Evolutionary conservation across 1,140 invertebrate species (phyloP).

Genomic region (Ceratina japonica): DNA sequence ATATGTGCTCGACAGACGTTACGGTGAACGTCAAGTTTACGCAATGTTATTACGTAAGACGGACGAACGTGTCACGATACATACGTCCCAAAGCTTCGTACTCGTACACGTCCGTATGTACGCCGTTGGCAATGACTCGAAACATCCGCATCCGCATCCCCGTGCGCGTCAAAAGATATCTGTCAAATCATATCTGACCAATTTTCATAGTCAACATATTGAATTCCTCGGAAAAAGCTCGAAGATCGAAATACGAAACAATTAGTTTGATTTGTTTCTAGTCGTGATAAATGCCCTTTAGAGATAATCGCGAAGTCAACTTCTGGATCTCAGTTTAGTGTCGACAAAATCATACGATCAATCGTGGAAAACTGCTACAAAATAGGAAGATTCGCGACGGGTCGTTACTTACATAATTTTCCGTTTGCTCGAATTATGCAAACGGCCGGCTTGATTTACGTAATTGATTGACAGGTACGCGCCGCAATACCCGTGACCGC

Average conservation of each 20-base stretch:
- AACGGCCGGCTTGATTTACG: slow-evolving; percentile 4
- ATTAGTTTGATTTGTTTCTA: too few species aligned
- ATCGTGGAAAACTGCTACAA: neutral
- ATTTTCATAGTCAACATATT: neutral
- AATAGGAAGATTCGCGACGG: neutral
- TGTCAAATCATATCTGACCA: too few species aligned
- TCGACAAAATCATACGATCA: too few species aligned
- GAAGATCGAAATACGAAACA: too few species aligned
- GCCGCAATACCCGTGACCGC: neutral
- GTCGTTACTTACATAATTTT: slow-evolving; percentile 10
- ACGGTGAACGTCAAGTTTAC: slow-evolving; percentile 63
- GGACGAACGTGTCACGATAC: slow-evolving; percentile 55
- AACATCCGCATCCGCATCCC: slow-evolving; percentile 33
- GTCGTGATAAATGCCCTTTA: too few species aligned
- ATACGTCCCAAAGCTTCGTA: slow-evolving; percentile 27
- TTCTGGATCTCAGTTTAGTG: neutral
- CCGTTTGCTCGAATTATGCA: slow-evolving; percentile 15
- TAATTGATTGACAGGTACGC: slow-evolving; percentile 11
- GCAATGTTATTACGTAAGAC: slow-evolving; percentile 65
- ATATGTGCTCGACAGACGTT: slow-evolving; percentile 51
- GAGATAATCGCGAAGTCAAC: neutral
- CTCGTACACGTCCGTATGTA: slow-evolving; percentile 14
- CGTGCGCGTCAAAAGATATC: neutral
- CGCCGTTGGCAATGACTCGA: slow-evolving; percentile 39
- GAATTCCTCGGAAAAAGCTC: neutral